These are phyloP conservation scores for Glaucomys volans DNA, from an alignment of 2,113 vertebrate species.

Conservation along the genomic window DNA sequence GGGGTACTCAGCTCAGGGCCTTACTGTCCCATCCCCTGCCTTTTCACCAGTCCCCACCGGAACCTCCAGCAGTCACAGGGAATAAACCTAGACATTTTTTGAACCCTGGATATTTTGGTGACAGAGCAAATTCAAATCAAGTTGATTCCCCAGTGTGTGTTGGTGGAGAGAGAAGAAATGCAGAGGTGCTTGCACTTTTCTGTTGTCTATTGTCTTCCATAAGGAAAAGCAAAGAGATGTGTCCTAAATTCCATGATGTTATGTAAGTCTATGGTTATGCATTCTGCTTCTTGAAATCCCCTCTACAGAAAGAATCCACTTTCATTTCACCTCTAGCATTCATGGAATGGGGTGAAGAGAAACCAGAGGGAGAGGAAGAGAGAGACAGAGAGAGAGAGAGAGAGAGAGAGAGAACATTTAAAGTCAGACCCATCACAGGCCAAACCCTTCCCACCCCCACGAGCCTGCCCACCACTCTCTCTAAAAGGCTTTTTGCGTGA, in stretches of 20 bases:
- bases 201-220: not conserved
- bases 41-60: not conserved
- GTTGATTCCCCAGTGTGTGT: not conserved
- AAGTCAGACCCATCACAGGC: slow-evolving; percentile 55
- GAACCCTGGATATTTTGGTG: not conserved
- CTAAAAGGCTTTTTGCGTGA: slow-evolving; percentile 79
- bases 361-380: not conserved
- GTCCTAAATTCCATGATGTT: not conserved
- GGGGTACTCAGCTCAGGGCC: not conserved
- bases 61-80: not conserved
- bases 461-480: slow-evolving; percentile 62
- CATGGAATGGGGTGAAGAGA: not conserved
- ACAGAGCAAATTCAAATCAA: not conserved
- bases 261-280: not conserved
- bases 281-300: slow-evolving; percentile 21
- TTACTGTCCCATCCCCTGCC: too few species aligned
- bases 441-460: not conserved
- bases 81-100: not conserved
- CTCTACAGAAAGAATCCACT: not conserved
- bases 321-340: slow-evolving; percentile 46
- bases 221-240: not conserved
- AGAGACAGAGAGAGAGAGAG: not conserved
- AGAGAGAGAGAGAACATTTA: not conserved
- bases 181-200: not conserved
- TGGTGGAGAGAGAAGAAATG: not conserved